These are phyloP conservation scores for Chamaea fasciata DNA, from an alignment of 2,113 vertebrate genomes.

Conservation along the genomic window DNA sequence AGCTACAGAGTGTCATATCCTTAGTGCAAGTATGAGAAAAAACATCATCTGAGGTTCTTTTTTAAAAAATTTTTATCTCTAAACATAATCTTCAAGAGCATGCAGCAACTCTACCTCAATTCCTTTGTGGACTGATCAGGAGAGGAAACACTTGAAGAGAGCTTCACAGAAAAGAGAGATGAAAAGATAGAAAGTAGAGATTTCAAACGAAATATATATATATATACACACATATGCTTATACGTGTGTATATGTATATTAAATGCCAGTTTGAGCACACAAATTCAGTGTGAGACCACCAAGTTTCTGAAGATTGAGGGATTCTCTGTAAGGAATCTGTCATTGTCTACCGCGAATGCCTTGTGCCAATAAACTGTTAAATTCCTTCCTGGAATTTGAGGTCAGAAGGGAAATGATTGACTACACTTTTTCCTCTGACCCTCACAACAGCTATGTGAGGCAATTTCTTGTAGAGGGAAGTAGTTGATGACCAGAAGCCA, in stretches of 20 bases:
- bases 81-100: slow-evolving; percentile 22
- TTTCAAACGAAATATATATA: background rate
- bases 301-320: background rate
- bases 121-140: slow-evolving; percentile 13
- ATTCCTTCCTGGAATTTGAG: background rate
- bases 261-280: background rate
- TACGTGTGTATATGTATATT: rapidly evolving
- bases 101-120: background rate
- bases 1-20: background rate
- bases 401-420: background rate
- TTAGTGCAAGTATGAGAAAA: background rate
- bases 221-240: background rate
- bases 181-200: background rate
- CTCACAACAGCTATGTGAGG: background rate
- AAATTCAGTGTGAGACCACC: background rate
- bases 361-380: background rate
- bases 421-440: background rate
- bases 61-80: background rate
- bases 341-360: background rate
- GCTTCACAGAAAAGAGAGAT: slow-evolving; percentile 17
- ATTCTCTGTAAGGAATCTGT: background rate
- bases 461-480: background rate
- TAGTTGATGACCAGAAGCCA: background rate
- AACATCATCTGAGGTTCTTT: background rate
- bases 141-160: background rate